These are phyloP conservation scores for Centruroides vittatus DNA, from an alignment of 1,140 invertebrate genomes.

Conservation along the genomic window DNA sequence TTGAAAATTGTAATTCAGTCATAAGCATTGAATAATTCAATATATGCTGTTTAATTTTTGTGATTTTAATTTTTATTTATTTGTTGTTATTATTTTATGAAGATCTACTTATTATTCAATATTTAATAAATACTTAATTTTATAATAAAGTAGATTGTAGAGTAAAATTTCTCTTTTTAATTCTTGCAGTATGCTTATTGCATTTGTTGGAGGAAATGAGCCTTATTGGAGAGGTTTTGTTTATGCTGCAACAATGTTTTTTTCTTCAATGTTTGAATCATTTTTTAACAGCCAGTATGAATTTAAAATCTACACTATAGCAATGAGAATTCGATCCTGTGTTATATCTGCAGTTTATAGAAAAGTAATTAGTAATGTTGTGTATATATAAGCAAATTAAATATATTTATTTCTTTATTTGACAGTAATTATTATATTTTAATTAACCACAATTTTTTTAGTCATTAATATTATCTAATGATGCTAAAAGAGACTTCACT, in stretches of 20 bases:
- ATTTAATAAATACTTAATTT: no score
- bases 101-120: no score
- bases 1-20: background rate
- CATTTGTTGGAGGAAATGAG: conserved; percentile 30
- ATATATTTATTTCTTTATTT: background rate
- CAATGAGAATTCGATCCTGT: conserved; percentile 77
- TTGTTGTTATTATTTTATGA: no score
- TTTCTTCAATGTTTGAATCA: conserved; percentile 69
- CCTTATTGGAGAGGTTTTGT: conserved; percentile 39
- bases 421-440: background rate
- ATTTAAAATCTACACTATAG: conserved; percentile 76
- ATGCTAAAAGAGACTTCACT: conserved; percentile 42
- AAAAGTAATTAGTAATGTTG: conserved; percentile 41
- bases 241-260: conserved; percentile 45
- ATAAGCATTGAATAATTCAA: no score
- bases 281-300: conserved; percentile 79
- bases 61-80: no score
- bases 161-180: background rate
- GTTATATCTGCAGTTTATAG: conserved; percentile 86
- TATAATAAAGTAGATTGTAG: no score
- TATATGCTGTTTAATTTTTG: no score
- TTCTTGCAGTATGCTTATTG: conserved; percentile 27
- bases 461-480: conserved; percentile 27
- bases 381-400: background rate
- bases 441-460: conserved; percentile 3